Conservation (phyloP, 2,797 vertebrate genomes). For the Melanotaenia trifasciata region DNA sequence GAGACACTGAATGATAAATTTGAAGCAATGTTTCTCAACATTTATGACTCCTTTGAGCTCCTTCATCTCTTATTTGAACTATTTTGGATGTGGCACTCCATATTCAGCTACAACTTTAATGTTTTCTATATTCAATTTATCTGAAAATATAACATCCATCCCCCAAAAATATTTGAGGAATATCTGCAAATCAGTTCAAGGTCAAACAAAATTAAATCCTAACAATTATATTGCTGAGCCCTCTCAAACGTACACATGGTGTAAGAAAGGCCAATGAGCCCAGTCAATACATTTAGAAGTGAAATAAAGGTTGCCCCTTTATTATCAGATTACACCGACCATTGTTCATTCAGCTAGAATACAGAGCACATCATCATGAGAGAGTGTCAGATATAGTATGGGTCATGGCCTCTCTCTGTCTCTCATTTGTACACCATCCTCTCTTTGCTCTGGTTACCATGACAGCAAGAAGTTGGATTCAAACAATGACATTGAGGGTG, state of each 20-base stretch:
- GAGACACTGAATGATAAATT: too few relatives aligned
- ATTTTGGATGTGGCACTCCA: neutral
- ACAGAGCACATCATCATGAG: slow-evolving; percentile 47
- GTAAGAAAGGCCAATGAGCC: neutral
- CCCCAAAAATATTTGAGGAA: too few relatives aligned
- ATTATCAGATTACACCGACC: slow-evolving; percentile 11
- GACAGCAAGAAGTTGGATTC: slow-evolving; percentile 73
- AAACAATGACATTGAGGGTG: slow-evolving; percentile 71
- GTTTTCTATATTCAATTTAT: neutral
- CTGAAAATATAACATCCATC: too few relatives aligned
- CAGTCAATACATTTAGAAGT: neutral
- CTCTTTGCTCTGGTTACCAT: slow-evolving; percentile 74
- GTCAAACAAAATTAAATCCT: too few relatives aligned
- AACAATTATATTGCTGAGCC: neutral
- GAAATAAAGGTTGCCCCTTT: slow-evolving; percentile 2
- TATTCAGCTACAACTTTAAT: neutral
- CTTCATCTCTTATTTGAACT: too few relatives aligned
- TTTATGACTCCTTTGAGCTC: too few relatives aligned
- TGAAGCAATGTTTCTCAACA: too few relatives aligned
- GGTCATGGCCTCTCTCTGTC: slow-evolving; percentile 71
- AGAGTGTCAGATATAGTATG: slow-evolving; percentile 43
- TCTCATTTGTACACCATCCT: slow-evolving; percentile 68
- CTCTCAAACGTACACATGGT: neutral
- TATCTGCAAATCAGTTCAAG: too few relatives aligned
- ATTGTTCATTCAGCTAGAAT: slow-evolving; percentile 42